Conservation (phyloP, 2,888 invertebrate genomes). For the Petrophora chlorosata region DNA sequence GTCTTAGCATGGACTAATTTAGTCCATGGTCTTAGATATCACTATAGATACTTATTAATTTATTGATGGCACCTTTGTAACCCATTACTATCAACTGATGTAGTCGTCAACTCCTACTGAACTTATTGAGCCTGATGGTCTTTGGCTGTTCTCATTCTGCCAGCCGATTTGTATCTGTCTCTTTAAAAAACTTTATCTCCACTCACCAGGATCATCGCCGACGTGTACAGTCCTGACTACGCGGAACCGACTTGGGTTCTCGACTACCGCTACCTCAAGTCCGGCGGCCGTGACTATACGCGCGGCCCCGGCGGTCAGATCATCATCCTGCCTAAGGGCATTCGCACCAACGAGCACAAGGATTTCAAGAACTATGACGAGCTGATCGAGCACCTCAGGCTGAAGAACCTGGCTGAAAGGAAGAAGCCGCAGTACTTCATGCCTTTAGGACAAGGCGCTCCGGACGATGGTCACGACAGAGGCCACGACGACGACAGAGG, state of each 20-base stretch:
- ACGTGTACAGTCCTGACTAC: slow-evolving; percentile 66
- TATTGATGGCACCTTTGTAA: too few species aligned
- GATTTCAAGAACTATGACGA: slow-evolving; percentile 61
- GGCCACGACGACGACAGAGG: too few species aligned
- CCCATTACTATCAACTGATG: too few species aligned
- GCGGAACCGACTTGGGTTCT: slow-evolving; percentile 64
- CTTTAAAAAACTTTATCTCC: too few species aligned
- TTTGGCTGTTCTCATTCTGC: too few species aligned
- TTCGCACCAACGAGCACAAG: slow-evolving; percentile 52
- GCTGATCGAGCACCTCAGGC: slow-evolving; percentile 62
- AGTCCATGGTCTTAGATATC: too few species aligned
- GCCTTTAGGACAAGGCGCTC: slow-evolving; percentile 30
- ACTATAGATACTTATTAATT: too few species aligned
- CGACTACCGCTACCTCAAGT: slow-evolving; percentile 71
- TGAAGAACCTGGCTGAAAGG: slow-evolving; percentile 51
- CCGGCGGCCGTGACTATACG: slow-evolving; percentile 69
- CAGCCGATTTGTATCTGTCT: too few species aligned
- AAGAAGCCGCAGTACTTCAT: slow-evolving; percentile 29
- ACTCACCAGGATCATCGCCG: slow-evolving; percentile 63
- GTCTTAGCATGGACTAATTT: too few species aligned
- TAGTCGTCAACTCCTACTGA: too few species aligned
- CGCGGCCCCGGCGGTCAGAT: slow-evolving; percentile 69
- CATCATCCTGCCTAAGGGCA: slow-evolving; percentile 63
- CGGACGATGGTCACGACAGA: slow-evolving; percentile 8
- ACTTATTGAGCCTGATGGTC: too few species aligned